A percentile compares a stretch with the other conserved stretches of the same genome.
phyloP scores from a whole-genome alignment of 2,888 invertebrate species.

The Scrobipalpa costella region DNA sequence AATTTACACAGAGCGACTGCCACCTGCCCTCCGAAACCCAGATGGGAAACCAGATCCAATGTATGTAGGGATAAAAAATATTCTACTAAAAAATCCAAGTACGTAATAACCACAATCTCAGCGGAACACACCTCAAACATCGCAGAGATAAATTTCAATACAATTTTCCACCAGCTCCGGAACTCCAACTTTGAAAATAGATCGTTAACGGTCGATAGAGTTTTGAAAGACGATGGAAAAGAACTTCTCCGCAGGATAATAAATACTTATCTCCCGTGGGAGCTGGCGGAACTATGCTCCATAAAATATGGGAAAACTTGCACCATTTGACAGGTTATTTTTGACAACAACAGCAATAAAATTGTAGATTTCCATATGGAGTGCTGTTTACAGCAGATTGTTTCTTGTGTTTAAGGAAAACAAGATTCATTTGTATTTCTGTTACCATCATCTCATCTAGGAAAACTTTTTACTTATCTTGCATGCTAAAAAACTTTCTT shows the following conservation, averaged over 20 bases:
- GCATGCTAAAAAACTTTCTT: no score
- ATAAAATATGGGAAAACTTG: slow-evolving; percentile 45
- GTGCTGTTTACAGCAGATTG: neutral
- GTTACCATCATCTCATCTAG: no score
- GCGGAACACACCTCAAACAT: slow-evolving; percentile 12
- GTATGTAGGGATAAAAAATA: no score
- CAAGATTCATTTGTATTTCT: no score
- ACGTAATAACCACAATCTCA: slow-evolving; percentile 6
- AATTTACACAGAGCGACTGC: no score
- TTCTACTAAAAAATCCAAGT: no score
- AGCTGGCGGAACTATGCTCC: slow-evolving; percentile 41
- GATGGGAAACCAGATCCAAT: no score
- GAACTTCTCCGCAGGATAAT: slow-evolving; percentile 50
- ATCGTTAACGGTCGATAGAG: slow-evolving; percentile 67
- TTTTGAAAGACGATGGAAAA: slow-evolving; percentile 54
- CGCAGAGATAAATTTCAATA: slow-evolving; percentile 35
- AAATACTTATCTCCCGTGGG: slow-evolving; percentile 46
- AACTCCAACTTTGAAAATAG: slow-evolving; percentile 48
- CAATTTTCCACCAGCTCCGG: slow-evolving; percentile 36
- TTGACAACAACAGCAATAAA: slow-evolving; percentile 23
- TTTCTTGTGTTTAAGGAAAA: neutral
- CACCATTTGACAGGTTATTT: slow-evolving; percentile 30
- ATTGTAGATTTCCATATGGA: slow-evolving; percentile 8
- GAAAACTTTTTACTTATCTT: no score
- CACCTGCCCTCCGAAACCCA: no score